Conservation (phyloP, 2,888 invertebrate species). For the Caenorhabditis angaria region DNA sequence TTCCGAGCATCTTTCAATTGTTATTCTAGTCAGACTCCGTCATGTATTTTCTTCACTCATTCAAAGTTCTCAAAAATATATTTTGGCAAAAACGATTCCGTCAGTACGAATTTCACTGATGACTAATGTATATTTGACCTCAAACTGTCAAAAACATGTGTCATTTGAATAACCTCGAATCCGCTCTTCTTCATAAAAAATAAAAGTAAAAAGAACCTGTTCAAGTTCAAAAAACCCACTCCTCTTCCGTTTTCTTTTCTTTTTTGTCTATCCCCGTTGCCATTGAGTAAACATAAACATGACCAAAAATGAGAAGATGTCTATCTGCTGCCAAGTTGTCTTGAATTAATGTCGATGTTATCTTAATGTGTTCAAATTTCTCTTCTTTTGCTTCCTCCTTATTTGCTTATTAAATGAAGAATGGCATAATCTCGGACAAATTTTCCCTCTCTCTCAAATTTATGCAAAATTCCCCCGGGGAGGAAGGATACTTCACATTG, state of each 20-base stretch:
- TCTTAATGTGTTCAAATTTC: neutral
- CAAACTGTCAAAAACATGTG: neutral
- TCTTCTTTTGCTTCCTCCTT: neutral
- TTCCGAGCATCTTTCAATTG: too few relatives aligned
- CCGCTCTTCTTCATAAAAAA: too few relatives aligned
- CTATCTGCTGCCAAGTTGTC: neutral
- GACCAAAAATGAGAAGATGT: neutral
- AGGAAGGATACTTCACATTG: too few relatives aligned
- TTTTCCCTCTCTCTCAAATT: too few relatives aligned
- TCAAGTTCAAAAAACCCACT: too few relatives aligned
- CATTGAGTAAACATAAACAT: too few relatives aligned
- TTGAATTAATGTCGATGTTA: slow-evolving; percentile 4
- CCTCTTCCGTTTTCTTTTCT: neutral
- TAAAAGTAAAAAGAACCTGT: too few relatives aligned
- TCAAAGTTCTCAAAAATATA: slow-evolving; percentile 4
- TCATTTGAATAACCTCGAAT: too few relatives aligned
- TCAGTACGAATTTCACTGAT: slow-evolving; percentile 19
- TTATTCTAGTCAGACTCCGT: too few relatives aligned
- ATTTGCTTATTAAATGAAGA: neutral
- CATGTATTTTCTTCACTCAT: too few relatives aligned
- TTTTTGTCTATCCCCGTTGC: too few relatives aligned
- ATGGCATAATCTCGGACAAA: neutral
- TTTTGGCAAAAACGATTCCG: slow-evolving; percentile 1
- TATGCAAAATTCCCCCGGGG: too few relatives aligned
- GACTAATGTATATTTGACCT: neutral